A percentile compares a stretch with the other conserved stretches of the same genome.
These are phyloP conservation scores for Anguilla pacifica DNA, from an alignment of 2,797 vertebrate species.

Conservation along the genomic window DNA sequence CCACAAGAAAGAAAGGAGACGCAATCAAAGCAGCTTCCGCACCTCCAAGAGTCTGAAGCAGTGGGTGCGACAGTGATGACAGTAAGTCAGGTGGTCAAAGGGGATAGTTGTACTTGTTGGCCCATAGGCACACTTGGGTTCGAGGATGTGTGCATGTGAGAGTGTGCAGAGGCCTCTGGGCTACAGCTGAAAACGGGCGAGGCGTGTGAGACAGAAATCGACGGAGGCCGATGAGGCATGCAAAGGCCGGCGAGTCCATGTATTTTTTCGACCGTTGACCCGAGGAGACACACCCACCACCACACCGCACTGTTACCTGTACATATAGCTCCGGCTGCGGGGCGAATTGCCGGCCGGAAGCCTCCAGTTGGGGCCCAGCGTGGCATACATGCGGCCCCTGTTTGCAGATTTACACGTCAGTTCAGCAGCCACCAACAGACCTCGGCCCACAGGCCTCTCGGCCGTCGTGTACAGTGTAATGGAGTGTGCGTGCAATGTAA, in stretches of 20 bases:
- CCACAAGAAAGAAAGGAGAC: neutral
- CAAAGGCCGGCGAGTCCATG: conserved; percentile 12
- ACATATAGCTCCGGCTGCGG: conserved; percentile 86
- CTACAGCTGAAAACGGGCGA: neutral
- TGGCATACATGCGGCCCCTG: conserved; percentile 95
- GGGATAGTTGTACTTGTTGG: neutral
- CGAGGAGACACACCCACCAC: conserved; percentile 38
- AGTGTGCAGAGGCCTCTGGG: neutral
- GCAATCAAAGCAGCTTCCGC: neutral
- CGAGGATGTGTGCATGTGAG: neutral
- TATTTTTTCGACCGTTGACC: conserved; percentile 32
- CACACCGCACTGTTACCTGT: conserved; percentile 79
- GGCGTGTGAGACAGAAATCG: neutral
- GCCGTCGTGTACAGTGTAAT: neutral
- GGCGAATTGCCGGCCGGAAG: conserved; percentile 88
- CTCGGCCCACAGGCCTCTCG: neutral
- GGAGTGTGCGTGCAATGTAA: neutral
- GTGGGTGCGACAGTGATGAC: neutral
- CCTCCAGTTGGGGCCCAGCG: conserved; percentile 95
- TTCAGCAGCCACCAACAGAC: conserved; percentile 35
- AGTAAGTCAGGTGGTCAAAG: neutral
- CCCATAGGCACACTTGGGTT: neutral
- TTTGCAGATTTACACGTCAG: conserved; percentile 73
- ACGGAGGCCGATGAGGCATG: conserved; percentile 29
- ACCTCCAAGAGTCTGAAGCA: conserved; percentile 12